Base-by-base conservation (phyloP, 2,797 vertebrate genomes). In the Brachyalestes nurse region DNA sequence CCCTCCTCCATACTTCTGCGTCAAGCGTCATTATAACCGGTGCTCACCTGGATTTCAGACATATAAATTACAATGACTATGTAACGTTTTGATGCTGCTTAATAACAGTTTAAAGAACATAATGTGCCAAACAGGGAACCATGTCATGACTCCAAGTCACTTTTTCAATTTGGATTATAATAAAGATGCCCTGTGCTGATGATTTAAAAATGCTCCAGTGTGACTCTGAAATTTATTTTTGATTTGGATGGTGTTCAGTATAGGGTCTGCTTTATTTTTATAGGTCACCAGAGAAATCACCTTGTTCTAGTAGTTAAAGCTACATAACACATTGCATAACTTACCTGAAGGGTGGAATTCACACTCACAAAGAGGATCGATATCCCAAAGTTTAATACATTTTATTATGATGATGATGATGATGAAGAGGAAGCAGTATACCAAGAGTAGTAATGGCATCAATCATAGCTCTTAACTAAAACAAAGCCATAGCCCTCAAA, bases 21-120 rank as follows among this genome's bases (percentile, higher is more conserved):
- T 65, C 58, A 6, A 57, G 82, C 17, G n/a, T 21, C 66, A 62
- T 58, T 17, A 74, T 14, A 57, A 58, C 62, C 0, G 69, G 69
- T 80, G 83, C 77, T 80, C 60, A 65, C 21, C 57, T 74, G 70
- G 53, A 80, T 71, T 82, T 85, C 42, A 17, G 42, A 65, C 28
- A 47, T 13, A 45, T 53, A 58, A 40, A 60, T 28, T 62, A 61
- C 55, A 70, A 38, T 73, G 67, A 77, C 57, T 38, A 78, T 69
- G 45, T 73, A 65, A 80, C 28, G 65, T 83, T 76, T 85, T 76
- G 60, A 72, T 81, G 81, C 75, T 76, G 60, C 71, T 85, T 83
- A 78, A 40, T 75, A 72, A 16, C 1, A 10, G 74, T 82, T 60
- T 72, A 58, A 57, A 58, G 57, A 75, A 64, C 14, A 75, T 21